Conservation (phyloP, 2,888 invertebrate species). For the Parnassius mnemosyne region DNA sequence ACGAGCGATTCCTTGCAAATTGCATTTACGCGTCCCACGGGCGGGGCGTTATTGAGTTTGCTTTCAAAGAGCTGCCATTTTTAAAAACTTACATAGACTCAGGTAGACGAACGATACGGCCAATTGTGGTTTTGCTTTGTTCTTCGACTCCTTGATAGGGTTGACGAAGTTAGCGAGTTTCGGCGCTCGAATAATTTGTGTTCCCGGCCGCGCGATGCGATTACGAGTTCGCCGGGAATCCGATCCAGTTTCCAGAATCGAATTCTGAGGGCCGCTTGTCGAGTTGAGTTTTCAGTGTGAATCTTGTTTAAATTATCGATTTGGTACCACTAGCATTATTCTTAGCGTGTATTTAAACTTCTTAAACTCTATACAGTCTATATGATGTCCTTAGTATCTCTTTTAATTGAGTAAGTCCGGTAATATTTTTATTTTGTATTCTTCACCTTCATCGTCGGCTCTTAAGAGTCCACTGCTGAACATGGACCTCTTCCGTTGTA, state of each 20-base stretch:
- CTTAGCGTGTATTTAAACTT: not conserved
- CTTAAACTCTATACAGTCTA: not conserved
- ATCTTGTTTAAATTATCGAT: slow-evolving; percentile 49
- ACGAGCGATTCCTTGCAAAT: slow-evolving; percentile 73
- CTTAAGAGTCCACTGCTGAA: too few species aligned
- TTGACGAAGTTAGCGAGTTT: slow-evolving; percentile 77
- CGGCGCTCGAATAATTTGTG: slow-evolving; percentile 74
- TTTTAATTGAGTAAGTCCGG: too few species aligned
- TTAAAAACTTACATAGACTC: slow-evolving; percentile 74
- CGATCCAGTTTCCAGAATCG: slow-evolving; percentile 63
- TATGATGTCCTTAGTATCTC: too few species aligned
- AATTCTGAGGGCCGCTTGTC: slow-evolving; percentile 59
- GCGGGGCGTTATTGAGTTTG: slow-evolving; percentile 72
- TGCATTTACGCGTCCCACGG: slow-evolving; percentile 78
- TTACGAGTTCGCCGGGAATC: slow-evolving; percentile 70
- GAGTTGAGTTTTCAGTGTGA: slow-evolving; percentile 42
- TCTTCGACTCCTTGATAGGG: slow-evolving; percentile 72
- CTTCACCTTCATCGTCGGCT: too few species aligned
- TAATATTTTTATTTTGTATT: too few species aligned
- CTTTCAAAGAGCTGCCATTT: slow-evolving; percentile 77
- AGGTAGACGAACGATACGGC: slow-evolving; percentile 59
- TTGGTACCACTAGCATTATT: not conserved
- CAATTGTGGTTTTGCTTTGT: slow-evolving; percentile 79
- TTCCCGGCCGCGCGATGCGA: slow-evolving; percentile 71
- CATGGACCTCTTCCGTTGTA: too few species aligned